Conservation (phyloP, 1,140 invertebrate species). For the Drosophila insularis region DNA sequence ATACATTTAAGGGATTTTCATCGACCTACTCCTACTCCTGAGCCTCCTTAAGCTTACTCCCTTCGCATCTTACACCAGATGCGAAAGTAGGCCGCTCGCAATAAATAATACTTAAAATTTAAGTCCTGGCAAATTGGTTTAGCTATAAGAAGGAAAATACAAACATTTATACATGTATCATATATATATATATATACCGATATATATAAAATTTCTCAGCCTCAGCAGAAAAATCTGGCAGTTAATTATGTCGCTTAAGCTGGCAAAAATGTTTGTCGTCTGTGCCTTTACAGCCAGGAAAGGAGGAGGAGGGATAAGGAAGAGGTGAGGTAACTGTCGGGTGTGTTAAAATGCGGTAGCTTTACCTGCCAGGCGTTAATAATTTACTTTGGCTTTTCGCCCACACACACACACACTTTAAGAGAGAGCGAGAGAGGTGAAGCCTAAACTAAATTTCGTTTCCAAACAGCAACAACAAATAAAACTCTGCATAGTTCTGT, state of each 20-base stretch:
- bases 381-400: constrained; percentile 37
- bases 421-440: neutral
- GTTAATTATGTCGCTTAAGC: constrained; percentile 71
- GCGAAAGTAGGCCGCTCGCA: constrained; percentile 3
- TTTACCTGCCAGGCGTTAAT: constrained; percentile 59
- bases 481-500: neutral
- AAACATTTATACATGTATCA: constrained; percentile 14
- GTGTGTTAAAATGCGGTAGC: constrained; percentile 2
- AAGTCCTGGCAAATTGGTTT: constrained; percentile 77
- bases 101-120: constrained; percentile 79
- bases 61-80: neutral
- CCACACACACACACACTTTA: neutral
- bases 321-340: neutral
- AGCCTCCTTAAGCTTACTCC: neutral
- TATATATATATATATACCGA: constrained; percentile 12
- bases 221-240: constrained; percentile 66
- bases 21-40: too few species aligned
- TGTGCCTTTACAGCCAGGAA: constrained; percentile 2
- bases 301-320: neutral
- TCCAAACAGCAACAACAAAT: constrained; percentile 13
- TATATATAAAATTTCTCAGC: constrained; percentile 29
- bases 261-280: constrained; percentile 36
- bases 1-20: too few species aligned
- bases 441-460: constrained; percentile 37
- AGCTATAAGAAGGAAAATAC: constrained; percentile 41